These are phyloP conservation scores for Engraulis encrasicolus DNA, from an alignment of 2,113 vertebrate species.

Conservation along the genomic window DNA sequence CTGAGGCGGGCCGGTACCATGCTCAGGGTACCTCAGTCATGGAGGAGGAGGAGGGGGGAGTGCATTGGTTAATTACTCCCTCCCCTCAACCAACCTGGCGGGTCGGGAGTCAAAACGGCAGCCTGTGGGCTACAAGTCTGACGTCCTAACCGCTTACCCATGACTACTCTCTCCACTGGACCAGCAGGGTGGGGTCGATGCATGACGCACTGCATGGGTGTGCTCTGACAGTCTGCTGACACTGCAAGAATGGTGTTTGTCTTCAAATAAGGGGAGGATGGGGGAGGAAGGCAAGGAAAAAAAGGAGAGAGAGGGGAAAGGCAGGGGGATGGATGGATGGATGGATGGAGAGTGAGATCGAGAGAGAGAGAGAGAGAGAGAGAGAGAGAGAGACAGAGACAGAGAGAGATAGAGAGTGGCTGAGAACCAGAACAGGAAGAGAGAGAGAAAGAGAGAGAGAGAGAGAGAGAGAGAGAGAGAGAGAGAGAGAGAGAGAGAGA, in stretches of 20 bases:
- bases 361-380: not conserved
- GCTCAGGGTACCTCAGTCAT: too few relatives aligned
- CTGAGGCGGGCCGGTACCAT: too few relatives aligned
- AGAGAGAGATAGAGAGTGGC: not conserved
- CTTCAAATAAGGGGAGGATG: not conserved
- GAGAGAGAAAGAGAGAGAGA: not conserved
- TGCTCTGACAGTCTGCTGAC: not conserved
- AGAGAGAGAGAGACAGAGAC: not conserved
- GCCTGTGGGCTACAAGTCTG: too few relatives aligned
- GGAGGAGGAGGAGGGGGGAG: too few relatives aligned
- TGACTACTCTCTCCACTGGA: too few relatives aligned
- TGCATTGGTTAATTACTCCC: too few relatives aligned
- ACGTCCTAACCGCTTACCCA: too few relatives aligned
- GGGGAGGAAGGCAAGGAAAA: not conserved
- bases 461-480: not conserved
- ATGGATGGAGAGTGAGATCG: too few relatives aligned
- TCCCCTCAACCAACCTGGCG: too few relatives aligned
- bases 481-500: not conserved
- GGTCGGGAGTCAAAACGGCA: too few relatives aligned
- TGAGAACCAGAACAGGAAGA: too few relatives aligned
- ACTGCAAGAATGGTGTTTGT: not conserved
- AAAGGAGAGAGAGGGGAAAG: not conserved
- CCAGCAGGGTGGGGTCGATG: too few relatives aligned
- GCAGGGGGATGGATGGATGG: not conserved
- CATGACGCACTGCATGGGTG: not conserved